Percentiles rank a stretch among this genome's conserved stretches.
Conservation (phyloP, 2,888 invertebrate genomes). For the Calephelis perditalis region DNA sequence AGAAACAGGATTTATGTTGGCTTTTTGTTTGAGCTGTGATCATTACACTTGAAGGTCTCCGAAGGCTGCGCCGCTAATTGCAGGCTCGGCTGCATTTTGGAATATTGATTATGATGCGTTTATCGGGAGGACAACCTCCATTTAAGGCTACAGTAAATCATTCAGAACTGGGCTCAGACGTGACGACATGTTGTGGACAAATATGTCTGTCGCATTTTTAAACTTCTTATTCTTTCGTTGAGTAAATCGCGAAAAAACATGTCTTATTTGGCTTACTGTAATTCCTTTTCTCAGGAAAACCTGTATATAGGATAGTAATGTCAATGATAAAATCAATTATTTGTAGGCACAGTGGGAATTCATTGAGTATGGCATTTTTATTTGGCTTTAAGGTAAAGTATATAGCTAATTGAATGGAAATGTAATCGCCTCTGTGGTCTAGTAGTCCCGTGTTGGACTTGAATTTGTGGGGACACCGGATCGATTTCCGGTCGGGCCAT, state of each 20-base stretch:
- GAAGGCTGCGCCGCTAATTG: conserved; percentile 75
- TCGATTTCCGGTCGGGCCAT: too few relatives aligned
- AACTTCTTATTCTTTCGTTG: conserved; percentile 59
- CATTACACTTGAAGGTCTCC: conserved; percentile 63
- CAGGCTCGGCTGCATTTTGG: conserved; percentile 72
- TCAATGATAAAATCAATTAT: conserved; percentile 13
- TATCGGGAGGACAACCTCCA: conserved; percentile 72
- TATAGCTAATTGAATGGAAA: background rate
- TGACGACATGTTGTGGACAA: conserved; percentile 73
- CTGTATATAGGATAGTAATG: conserved; percentile 15
- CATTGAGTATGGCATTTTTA: conserved; percentile 2
- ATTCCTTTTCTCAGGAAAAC: conserved; percentile 18
- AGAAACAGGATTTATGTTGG: conserved; percentile 61
- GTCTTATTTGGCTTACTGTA: conserved; percentile 35
- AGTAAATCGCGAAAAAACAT: conserved; percentile 39
- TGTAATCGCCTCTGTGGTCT: too few relatives aligned
- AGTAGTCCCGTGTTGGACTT: too few relatives aligned
- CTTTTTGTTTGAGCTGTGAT: conserved; percentile 59
- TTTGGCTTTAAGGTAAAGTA: conserved; percentile 2
- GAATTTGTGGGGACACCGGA: too few relatives aligned
- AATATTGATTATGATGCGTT: conserved; percentile 77
- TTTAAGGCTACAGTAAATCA: conserved; percentile 74
- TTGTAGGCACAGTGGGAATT: conserved; percentile 9
- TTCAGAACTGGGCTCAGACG: conserved; percentile 66
- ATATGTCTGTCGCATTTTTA: conserved; percentile 67